Evolutionary conservation across 2,888 invertebrate species (phyloP), one percentile per base, ranked within the genome.

Genomic region (Geophilus truncorum): DNA sequence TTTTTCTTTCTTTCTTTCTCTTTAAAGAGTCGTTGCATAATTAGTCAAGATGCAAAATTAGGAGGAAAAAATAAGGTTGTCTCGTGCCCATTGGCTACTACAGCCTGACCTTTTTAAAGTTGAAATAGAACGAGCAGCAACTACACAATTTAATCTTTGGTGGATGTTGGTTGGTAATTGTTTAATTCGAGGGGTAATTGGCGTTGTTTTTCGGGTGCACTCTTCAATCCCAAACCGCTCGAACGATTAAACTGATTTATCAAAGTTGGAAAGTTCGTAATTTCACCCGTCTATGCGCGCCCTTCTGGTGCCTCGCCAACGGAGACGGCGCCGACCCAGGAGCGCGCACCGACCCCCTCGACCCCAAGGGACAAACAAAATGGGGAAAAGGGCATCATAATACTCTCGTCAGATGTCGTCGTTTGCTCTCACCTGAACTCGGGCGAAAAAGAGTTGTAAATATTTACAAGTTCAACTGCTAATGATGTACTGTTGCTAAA

Each of bases 281-380:
- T 70, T 70, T 70, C 70, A 70, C 28, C 70, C 25, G 51, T 51
- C 28, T 28, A 4, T 28, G 70, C 70, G 70, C 70, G 70, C 70
- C 70, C 28, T 70, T 28, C 70, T 70, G 70, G 70, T 70, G 70
- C 70, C 70, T 25, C 70, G 70, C n/a, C 70, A n/a, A 70, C 70
- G 70, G 70, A 23, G 70, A 25, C 28, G 70, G 70, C 70, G 70
- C 70, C 70, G 70, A 28, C 70, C 70, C 70, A 70, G 70, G 23
- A 70, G 70, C 70, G 28, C 70, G 12, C 70, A 70, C 70, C 70
- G 70, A 70, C 70, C 70, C 70, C 70, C 70, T 28, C 70, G 70
- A 70, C 70, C 70, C 70, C 70, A 70, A 70, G 70, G 25, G 70
- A 70, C 70, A 70, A 70, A 70, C 28, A 70, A 25, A 70, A 28